Conservation (phyloP, 2,113 vertebrate genomes). For the Sturnus vulgaris region DNA sequence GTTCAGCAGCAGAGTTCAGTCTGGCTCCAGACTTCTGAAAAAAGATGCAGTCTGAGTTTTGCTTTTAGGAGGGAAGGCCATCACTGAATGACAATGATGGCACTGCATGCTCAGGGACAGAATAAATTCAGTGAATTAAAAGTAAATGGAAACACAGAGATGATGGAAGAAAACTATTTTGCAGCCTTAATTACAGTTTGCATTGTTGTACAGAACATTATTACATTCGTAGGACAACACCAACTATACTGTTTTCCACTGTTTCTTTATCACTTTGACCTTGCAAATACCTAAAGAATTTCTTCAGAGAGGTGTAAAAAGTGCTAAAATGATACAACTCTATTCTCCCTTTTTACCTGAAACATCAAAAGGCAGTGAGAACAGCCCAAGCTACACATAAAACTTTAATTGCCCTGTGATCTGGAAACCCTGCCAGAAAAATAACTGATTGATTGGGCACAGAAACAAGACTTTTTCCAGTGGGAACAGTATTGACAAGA, state of each 20-base stretch:
- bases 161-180: background rate
- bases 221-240: background rate
- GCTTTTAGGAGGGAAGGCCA: background rate
- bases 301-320: background rate
- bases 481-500: background rate
- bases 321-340: background rate
- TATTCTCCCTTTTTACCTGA: background rate
- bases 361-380: background rate
- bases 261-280: background rate
- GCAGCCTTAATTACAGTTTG: background rate
- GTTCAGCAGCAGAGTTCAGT: background rate
- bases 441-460: background rate
- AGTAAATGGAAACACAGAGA: background rate
- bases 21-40: background rate
- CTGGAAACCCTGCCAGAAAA: background rate
- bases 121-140: background rate
- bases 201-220: background rate
- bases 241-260: background rate
- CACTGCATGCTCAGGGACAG: background rate
- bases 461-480: background rate
- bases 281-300: background rate
- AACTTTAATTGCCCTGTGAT: background rate
- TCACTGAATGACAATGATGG: background rate
- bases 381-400: background rate
- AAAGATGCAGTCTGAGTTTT: background rate